Conservation (phyloP, 2,797 vertebrate species). For the Varecia variegata region DNA sequence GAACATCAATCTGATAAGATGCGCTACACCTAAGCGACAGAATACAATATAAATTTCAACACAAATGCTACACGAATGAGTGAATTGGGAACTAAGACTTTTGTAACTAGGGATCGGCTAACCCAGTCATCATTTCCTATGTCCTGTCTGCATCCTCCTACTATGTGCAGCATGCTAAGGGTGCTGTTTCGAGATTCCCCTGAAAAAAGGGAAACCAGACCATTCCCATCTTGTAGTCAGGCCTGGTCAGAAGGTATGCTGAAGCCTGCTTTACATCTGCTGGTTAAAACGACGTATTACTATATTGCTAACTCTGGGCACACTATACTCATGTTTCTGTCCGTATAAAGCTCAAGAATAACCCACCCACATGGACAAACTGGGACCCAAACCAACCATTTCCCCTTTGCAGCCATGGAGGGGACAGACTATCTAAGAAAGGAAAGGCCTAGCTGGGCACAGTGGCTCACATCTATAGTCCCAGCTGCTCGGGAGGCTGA, state of each 20-base stretch:
- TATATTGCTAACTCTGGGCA: not conserved
- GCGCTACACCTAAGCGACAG: not conserved
- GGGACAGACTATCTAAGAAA: not conserved
- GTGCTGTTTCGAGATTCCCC: not conserved
- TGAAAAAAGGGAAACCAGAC: not conserved
- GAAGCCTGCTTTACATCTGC: not conserved
- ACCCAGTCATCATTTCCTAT: not conserved
- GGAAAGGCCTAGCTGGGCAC: not conserved
- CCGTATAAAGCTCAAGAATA: not conserved
- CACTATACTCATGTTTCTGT: not conserved
- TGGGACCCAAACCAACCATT: not conserved
- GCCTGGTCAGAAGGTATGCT: not conserved
- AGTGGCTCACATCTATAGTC: not conserved
- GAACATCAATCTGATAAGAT: not conserved
- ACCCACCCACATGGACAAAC: not conserved
- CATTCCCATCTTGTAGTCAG: not conserved
- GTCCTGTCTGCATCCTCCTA: not conserved
- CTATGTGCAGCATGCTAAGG: not conserved
- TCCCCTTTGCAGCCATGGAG: not conserved
- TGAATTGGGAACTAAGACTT: not conserved
- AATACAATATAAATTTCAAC: not conserved
- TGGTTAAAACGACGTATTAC: constrained; percentile 2
- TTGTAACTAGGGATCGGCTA: not conserved
- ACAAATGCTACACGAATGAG: not conserved
- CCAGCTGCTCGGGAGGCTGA: not conserved